Evolutionary conservation across 1,140 invertebrate genomes (phyloP), one percentile per base, ranked within the genome.

Genomic region (Nasonia giraulti): DNA sequence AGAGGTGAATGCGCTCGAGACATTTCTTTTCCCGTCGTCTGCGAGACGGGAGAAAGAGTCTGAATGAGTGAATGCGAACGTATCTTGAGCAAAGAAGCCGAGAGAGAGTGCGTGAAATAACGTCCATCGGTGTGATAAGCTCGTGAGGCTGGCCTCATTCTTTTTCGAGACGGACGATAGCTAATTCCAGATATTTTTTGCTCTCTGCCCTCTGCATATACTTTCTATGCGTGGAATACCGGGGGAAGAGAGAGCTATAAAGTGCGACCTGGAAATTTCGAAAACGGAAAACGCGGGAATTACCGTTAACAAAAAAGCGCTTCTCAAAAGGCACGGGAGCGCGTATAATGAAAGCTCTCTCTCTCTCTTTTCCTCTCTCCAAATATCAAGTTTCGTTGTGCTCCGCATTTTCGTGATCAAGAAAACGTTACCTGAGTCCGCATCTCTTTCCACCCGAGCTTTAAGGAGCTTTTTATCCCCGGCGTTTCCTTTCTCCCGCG

Each of bases 41-140:
- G 79, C n/a, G n/a, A n/a, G n/a, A n/a, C n/a, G n/a, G n/a, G n/a
- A n/a, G n/a, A n/a, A n/a, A n/a, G n/a, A n/a, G n/a, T 77, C n/a
- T 55, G 75, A 78, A 71, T 78, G 82, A 68, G n/a, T 47, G 74
- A 79, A 71, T 80, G 76, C 55, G 33, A 62, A 79, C 23, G 23
- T 73, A 79, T 55, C 23, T 17, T 17, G 83, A 10, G 62, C 8
- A 50, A 75, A 82, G 31, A 73, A 14, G 80, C 47, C 14, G 17
- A 47, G 8, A 27, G 8, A 3, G 27, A 7, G 79, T 47, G n/a
- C 20, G 27, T 23, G 37, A 73, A 80, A 71, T 71, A 71, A 80
- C 40, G 27, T 82, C 69, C 31, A 14, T 10, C 69, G 17, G 71
- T 73, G 44, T 50, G 37, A 71, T 80, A 73, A 71, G 68, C 23